phyloP scores from a whole-genome alignment of 1,140 invertebrate species.

The Drusus annulatus region DNA sequence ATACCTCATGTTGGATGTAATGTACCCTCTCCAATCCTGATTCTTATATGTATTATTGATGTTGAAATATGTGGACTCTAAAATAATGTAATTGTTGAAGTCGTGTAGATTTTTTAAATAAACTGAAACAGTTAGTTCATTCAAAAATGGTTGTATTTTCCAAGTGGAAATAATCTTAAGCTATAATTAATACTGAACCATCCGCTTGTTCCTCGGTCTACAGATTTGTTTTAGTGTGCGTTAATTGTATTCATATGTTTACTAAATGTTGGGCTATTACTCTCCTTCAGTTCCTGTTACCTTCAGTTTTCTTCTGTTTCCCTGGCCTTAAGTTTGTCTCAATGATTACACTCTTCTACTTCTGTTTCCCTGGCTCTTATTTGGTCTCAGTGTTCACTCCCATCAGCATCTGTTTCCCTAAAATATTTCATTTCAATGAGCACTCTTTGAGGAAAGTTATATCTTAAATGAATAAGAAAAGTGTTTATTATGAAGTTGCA shows the following conservation, averaged over 20 bases:
- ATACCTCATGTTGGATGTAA: constrained; percentile 29
- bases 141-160: constrained; percentile 39
- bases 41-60: constrained; percentile 35
- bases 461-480: background rate
- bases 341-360: no score
- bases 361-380: no score
- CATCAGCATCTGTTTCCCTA: no score
- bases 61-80: constrained; percentile 39
- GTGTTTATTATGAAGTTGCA: constrained; percentile 24
- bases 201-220: background rate
- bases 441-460: no score
- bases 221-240: no score
- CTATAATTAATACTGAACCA: constrained; percentile 1
- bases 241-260: no score
- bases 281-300: background rate
- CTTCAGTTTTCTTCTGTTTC: no score
- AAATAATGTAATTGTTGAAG: constrained; percentile 31
- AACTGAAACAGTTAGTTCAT: constrained; percentile 6
- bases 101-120: constrained; percentile 39
- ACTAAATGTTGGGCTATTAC: no score
- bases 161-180: constrained; percentile 28
- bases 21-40: background rate
- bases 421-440: no score
- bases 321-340: no score
- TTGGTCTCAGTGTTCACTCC: no score